Evolutionary conservation across 2,797 vertebrate genomes (phyloP).

Genomic region (Phrynocephalus guinanensis): DNA sequence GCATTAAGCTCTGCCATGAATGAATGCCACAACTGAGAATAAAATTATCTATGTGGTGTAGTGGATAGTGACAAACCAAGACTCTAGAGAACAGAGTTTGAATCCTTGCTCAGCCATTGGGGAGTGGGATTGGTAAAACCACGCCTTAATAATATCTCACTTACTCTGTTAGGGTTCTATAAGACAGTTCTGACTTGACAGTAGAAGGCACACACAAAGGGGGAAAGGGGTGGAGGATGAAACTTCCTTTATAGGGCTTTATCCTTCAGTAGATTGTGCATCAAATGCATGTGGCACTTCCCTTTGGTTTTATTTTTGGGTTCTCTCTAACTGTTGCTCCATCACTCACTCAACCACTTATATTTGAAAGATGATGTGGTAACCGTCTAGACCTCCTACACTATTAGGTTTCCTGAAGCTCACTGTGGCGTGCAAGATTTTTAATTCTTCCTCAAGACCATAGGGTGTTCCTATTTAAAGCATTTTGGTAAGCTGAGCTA

Average conservation of each 20-base stretch:
- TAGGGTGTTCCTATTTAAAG: conserved; percentile 29
- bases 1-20: no score
- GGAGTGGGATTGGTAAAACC: no score
- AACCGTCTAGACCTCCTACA: conserved; percentile 30
- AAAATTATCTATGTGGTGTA: no score
- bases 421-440: neutral
- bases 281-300: neutral
- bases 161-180: no score
- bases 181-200: no score
- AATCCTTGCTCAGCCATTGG: no score
- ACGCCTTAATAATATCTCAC: no score
- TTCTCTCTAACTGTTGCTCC: neutral
- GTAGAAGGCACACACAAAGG: no score
- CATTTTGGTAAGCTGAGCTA: neutral
- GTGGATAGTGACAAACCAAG: no score
- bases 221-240: neutral
- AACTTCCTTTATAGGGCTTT: neutral
- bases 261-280: neutral
- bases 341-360: neutral
- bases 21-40: no score
- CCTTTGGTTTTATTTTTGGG: neutral
- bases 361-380: conserved; percentile 4
- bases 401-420: conserved; percentile 24
- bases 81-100: no score
- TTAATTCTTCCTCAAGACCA: conserved; percentile 1